Evolutionary conservation across 2,888 invertebrate species (phyloP), one percentile per base, ranked within the genome.

Genomic region (Drosophila testacea): DNA sequence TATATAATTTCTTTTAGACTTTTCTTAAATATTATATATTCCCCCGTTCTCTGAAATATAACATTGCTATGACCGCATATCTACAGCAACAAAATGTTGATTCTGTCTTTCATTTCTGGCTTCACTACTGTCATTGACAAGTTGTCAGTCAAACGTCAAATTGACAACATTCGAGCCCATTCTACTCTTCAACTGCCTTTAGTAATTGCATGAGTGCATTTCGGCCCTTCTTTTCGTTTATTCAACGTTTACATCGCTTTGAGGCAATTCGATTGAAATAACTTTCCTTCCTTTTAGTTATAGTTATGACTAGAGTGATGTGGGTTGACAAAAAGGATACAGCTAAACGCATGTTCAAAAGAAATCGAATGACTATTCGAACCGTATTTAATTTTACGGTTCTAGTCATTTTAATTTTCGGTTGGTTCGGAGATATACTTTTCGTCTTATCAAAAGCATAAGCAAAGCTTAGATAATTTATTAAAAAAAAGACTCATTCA

Each of bases 81-180:
- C 47, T 51, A 38, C 46, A 46, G 50, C 41, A 28, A 38, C 32
- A 47, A 60, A 59, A 73, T 59, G 28, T 56, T 65, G 5, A 30
- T 47, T 13, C 27, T 38, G 4, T 39, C 4, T 28, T 27, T 6
- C 22, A 27, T 27, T 50, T 34, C 22, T 32, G 44, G 11, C 59
- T 59, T 44, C 47, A 54, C 51, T 59, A 22, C 87, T 90, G 84
- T 61, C 71, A 75, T 79, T 81, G 91, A 88, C 90, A 91, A 89
- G 71, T 83, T 89, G 90, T 91, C 90, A 89, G 78, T 90, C 90
- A 90, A 90, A 79, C 84, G 89, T 91, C 90, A 90, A 36, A 6
- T 69, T 46, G 51, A 62, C 57, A 69, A 60, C 51, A 69, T 83
- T 71, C 36, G 44, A 64, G 13, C 34, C 52, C 65, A 27, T 54